Conservation (phyloP, 2,888 invertebrate genomes). For the Drosophila nigricruria region DNA sequence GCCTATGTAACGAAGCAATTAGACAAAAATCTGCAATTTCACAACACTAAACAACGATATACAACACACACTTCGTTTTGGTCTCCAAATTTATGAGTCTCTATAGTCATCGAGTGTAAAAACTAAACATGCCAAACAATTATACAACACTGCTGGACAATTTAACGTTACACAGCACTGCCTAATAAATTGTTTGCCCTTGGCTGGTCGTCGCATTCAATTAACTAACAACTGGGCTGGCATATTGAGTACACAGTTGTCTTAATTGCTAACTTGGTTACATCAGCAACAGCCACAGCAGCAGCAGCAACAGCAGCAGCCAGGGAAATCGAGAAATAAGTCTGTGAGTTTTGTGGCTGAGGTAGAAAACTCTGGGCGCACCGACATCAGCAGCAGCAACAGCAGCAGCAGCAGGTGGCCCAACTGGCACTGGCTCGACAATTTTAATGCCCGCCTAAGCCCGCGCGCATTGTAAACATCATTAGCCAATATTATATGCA, state of each 20-base stretch:
- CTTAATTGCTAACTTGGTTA: slow-evolving; percentile 59
- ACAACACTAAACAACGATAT: background rate
- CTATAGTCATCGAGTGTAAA: background rate
- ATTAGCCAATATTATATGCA: slow-evolving; percentile 86
- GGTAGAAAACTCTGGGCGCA: slow-evolving; percentile 3
- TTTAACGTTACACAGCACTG: slow-evolving; percentile 12
- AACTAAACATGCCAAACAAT: background rate
- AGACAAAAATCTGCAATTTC: background rate
- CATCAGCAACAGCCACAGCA: slow-evolving; percentile 26
- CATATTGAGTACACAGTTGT: slow-evolving; percentile 56
- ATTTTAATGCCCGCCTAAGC: slow-evolving; percentile 83
- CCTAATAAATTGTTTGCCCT: slow-evolving; percentile 10
- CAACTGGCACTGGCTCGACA: slow-evolving; percentile 78
- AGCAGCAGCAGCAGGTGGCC: slow-evolving; percentile 73
- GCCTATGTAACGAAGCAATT: background rate
- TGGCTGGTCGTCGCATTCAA: slow-evolving; percentile 37
- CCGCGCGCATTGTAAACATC: slow-evolving; percentile 84
- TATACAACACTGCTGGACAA: slow-evolving; percentile 1
- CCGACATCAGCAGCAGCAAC: slow-evolving; percentile 6
- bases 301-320: slow-evolving; percentile 30
- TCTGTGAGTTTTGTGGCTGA: slow-evolving; percentile 7
- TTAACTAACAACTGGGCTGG: slow-evolving; percentile 47
- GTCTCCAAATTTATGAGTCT: background rate
- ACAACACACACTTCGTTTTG: too few relatives aligned
- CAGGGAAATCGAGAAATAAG: slow-evolving; percentile 45